Evolutionary conservation across 2,888 invertebrate genomes (phyloP).

Genomic region (Pseudanteris insignis): DNA sequence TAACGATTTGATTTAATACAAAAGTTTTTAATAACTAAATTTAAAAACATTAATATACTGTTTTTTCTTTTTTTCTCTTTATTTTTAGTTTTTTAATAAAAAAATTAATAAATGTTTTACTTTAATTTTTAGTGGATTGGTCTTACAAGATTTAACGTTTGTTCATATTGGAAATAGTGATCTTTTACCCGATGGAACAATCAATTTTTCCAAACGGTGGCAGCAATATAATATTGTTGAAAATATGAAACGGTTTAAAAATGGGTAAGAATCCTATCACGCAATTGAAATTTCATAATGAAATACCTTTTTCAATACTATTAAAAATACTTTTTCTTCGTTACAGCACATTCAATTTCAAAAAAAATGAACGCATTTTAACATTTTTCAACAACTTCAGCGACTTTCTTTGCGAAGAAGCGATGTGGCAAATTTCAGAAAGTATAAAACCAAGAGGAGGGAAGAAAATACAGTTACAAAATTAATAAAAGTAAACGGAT

Average conservation of each 20-base stretch:
- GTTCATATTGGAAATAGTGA: conserved; percentile 98
- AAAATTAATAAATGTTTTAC: not conserved
- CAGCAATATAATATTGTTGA: conserved; percentile 98
- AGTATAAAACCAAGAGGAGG: conserved; percentile 90
- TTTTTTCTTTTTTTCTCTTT: too few relatives aligned
- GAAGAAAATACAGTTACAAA: conserved; percentile 67
- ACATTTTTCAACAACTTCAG: conserved; percentile 97
- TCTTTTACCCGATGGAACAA: conserved; percentile 82
- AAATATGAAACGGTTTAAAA: conserved; percentile 97
- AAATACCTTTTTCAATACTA: too few relatives aligned
- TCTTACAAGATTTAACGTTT: conserved; percentile 98
- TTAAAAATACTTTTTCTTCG: too few relatives aligned
- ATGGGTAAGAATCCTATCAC: conserved; percentile 89
- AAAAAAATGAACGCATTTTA: conserved; percentile 92
- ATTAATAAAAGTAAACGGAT: conserved; percentile 49
- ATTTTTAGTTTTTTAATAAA: not conserved
- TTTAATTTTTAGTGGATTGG: conserved; percentile 83
- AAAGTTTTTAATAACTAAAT: too few relatives aligned
- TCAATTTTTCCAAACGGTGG: conserved; percentile 98
- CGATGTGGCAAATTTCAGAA: conserved; percentile 98
- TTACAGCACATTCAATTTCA: conserved; percentile 87
- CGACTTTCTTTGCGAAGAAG: conserved; percentile 94
- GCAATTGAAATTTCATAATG: too few relatives aligned
- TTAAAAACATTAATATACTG: too few relatives aligned
- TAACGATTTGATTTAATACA: too few relatives aligned